phyloP scores from a whole-genome alignment of 2,797 vertebrate species.

The Antrozous pallidus region DNA sequence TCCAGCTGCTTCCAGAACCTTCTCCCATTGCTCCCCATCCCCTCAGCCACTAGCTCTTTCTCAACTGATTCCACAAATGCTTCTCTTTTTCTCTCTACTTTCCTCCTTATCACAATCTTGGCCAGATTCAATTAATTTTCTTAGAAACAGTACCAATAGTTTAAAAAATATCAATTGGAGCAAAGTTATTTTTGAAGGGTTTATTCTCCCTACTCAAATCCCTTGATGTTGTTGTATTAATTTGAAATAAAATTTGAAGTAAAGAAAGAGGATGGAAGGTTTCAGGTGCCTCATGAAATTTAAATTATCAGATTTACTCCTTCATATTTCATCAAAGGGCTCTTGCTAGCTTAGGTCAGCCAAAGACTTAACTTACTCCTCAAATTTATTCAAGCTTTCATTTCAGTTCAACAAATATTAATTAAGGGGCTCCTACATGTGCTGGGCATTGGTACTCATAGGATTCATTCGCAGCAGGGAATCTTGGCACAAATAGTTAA shows the following conservation, averaged over 20 bases:
- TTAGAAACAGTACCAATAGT: neutral
- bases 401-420: neutral
- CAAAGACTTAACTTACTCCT: conserved; percentile 15
- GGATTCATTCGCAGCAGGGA: neutral
- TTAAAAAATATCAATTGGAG: neutral
- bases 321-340: neutral
- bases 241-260: neutral
- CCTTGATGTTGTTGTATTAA: neutral
- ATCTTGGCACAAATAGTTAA: conserved; percentile 15
- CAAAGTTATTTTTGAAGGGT: neutral
- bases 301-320: neutral
- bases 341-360: neutral
- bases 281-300: neutral
- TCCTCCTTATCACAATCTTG: conserved; percentile 2
- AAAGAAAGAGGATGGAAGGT: neutral
- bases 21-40: neutral
- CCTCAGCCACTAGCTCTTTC: neutral
- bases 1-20: neutral
- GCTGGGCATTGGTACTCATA: neutral
- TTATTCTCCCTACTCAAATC: neutral
- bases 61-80: neutral
- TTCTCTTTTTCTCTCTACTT: neutral
- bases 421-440: neutral
- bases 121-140: neutral
- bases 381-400: neutral